A percentile compares a stretch with the other conserved stretches of the same genome.
Evolutionary conservation across 2,888 invertebrate species (phyloP).

Genomic region (Acanthosepion pharaonis): DNA sequence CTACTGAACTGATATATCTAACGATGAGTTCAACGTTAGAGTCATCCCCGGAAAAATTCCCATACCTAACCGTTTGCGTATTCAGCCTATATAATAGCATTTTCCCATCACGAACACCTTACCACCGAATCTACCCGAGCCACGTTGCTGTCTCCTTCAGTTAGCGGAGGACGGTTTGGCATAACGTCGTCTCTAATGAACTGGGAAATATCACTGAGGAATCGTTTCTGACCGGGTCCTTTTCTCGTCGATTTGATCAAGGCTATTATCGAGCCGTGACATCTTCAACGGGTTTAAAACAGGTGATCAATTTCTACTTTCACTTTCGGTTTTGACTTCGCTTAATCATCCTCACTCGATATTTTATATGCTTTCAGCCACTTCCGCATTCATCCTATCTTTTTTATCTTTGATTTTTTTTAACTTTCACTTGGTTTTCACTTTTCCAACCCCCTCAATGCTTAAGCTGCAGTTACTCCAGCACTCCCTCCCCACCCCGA

Average conservation of each 20-base stretch:
- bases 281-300: background rate
- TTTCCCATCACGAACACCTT: background rate
- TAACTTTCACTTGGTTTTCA: background rate
- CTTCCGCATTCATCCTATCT: background rate
- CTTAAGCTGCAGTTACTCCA: background rate
- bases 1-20: background rate
- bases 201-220: background rate
- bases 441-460: background rate
- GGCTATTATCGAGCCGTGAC: background rate
- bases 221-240: background rate
- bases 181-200: constrained; percentile 1
- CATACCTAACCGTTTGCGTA: background rate
- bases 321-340: background rate
- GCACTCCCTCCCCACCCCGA: background rate
- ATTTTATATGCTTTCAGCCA: background rate
- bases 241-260: background rate
- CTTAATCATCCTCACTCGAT: background rate
- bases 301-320: constrained; percentile 18
- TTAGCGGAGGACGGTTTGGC: background rate
- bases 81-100: background rate
- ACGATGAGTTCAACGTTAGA: background rate
- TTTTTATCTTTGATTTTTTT: background rate
- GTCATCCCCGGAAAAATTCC: background rate
- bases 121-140: background rate
- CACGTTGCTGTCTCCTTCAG: too few species aligned